Percentiles rank a stretch among this genome's conserved stretches.
Conservation (phyloP, 2,113 vertebrate genomes). For the Odocoileus hemionus region DNA sequence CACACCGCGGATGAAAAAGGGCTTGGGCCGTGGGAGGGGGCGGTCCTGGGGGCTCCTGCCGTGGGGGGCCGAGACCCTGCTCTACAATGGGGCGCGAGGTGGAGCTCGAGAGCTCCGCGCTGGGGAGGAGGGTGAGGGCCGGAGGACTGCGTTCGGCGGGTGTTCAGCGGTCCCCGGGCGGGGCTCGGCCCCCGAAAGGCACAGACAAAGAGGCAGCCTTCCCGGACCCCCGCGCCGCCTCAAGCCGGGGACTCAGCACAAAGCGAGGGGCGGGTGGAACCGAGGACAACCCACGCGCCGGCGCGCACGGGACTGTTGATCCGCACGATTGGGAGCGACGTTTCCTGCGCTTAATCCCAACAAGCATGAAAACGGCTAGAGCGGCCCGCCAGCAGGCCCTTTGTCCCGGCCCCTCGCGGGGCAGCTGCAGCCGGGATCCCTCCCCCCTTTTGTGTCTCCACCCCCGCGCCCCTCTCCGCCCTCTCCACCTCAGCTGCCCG, state of each 20-base stretch:
- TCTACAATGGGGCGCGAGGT: not conserved
- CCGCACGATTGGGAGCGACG: slow-evolving; percentile 79
- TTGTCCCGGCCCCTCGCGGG: slow-evolving; percentile 69
- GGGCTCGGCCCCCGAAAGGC: slow-evolving; percentile 73
- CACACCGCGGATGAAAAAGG: not conserved
- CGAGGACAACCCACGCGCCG: slow-evolving; percentile 87
- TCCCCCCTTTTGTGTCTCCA: slow-evolving; percentile 40
- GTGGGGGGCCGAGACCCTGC: not conserved
- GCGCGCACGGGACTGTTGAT: slow-evolving; percentile 89
- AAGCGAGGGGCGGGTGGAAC: slow-evolving; percentile 58
- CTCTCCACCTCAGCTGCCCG: slow-evolving; percentile 69
- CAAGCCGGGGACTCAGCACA: slow-evolving; percentile 66
- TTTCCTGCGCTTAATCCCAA: slow-evolving; percentile 92
- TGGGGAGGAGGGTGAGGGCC: not conserved
- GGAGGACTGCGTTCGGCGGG: slow-evolving; percentile 60
- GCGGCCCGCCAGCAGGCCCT: slow-evolving; percentile 70
- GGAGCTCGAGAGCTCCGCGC: not conserved
- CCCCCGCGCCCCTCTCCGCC: slow-evolving; percentile 44
- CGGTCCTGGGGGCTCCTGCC: not conserved
- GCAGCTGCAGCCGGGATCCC: slow-evolving; percentile 81
- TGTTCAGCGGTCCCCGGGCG: slow-evolving; percentile 66
- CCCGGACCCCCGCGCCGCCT: not conserved
- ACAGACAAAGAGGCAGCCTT: slow-evolving; percentile 47
- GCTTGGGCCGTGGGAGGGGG: not conserved
- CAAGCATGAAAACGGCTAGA: slow-evolving; percentile 86